A percentile compares a stretch with the other conserved stretches of the same genome.
phyloP scores from a whole-genome alignment of 2,888 invertebrate species.

The Subacronicta megacephala region DNA sequence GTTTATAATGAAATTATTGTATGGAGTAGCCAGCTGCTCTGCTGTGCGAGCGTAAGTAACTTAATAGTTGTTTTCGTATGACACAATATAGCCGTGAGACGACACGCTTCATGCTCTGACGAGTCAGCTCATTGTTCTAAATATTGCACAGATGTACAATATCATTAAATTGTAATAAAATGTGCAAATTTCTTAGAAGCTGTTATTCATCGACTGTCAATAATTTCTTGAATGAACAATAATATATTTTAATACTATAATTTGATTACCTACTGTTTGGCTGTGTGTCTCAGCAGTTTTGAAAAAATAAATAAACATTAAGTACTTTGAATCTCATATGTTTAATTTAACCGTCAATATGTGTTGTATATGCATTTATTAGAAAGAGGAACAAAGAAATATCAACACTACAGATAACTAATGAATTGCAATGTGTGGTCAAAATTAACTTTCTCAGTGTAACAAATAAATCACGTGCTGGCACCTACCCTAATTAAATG shows the following conservation, averaged over 20 bases:
- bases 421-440: too few relatives aligned
- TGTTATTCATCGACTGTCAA: conserved; percentile 46
- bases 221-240: conserved; percentile 28
- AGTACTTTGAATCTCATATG: too few relatives aligned
- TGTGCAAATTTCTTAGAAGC: conserved; percentile 28
- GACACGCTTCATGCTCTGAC: conserved; percentile 64
- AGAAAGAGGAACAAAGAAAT: too few relatives aligned
- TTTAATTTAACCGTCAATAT: too few relatives aligned
- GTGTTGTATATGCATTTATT: too few relatives aligned
- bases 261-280: conserved; percentile 9
- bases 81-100: conserved; percentile 61
- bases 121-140: conserved; percentile 52
- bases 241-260: background rate
- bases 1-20: too few relatives aligned
- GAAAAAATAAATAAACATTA: too few relatives aligned
- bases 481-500: too few relatives aligned
- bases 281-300: background rate
- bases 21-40: conserved; percentile 9
- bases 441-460: too few relatives aligned
- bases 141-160: conserved; percentile 44
- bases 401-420: too few relatives aligned
- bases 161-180: conserved; percentile 35
- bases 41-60: conserved; percentile 32
- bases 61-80: conserved; percentile 58
- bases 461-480: too few relatives aligned